phyloP scores from a whole-genome alignment of 2,797 vertebrate species.

The Acanthopagrus latus region DNA sequence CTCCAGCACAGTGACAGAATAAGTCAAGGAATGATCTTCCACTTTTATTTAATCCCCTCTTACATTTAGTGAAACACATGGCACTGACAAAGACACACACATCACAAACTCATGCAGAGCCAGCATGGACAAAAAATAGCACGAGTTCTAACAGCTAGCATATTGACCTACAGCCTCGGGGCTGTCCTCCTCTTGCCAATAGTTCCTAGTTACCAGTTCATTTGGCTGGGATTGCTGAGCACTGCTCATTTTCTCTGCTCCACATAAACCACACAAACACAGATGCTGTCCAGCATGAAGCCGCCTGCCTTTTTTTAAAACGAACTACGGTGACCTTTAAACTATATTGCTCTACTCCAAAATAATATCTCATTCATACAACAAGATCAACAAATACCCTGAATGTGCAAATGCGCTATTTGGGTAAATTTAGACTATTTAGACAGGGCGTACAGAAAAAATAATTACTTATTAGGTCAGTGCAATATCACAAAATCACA shows the following conservation, averaged over 20 bases:
- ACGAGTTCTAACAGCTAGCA: slow-evolving; percentile 38
- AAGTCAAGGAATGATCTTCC: slow-evolving; percentile 77
- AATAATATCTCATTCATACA: slow-evolving; percentile 8
- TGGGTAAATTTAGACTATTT: not conserved
- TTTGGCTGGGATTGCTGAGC: slow-evolving; percentile 45
- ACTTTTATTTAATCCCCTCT: not conserved
- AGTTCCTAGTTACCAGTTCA: slow-evolving; percentile 61
- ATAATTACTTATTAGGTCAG: not conserved
- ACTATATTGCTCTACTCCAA: slow-evolving; percentile 1
- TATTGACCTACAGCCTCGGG: slow-evolving; percentile 66
- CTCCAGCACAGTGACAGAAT: slow-evolving; percentile 91
- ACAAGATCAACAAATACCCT: slow-evolving; percentile 14
- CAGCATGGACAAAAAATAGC: slow-evolving; percentile 15
- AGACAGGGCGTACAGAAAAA: not conserved
- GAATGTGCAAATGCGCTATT: not conserved
- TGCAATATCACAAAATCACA: slow-evolving; percentile 4
- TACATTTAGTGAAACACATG: slow-evolving; percentile 3
- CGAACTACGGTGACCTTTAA: not conserved
- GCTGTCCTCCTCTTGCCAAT: slow-evolving; percentile 48
- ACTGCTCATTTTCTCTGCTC: slow-evolving; percentile 51
- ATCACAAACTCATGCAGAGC: slow-evolving; percentile 1
- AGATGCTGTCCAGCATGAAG: slow-evolving; percentile 14
- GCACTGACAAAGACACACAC: slow-evolving; percentile 9
- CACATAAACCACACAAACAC: slow-evolving; percentile 48
- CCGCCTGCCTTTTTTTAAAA: slow-evolving; percentile 9